Conservation (phyloP, 1,140 invertebrate species). For the Dendrolimus kikuchii region DNA sequence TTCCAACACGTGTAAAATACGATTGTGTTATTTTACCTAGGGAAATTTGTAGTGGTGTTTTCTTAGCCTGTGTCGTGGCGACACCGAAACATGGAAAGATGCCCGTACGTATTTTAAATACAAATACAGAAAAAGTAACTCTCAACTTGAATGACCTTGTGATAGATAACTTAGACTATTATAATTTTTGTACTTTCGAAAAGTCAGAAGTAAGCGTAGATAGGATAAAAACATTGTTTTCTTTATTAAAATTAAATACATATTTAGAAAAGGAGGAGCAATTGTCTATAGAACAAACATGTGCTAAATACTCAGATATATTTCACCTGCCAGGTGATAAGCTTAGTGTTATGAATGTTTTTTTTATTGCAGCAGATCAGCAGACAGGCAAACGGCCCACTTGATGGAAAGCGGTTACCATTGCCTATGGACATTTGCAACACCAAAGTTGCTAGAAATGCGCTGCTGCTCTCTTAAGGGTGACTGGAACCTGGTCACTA, state of each 20-base stretch:
- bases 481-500: no score
- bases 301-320: no score
- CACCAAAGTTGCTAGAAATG: no score
- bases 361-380: no score
- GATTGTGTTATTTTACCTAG: constrained; percentile 3
- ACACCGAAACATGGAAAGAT: constrained; percentile 5
- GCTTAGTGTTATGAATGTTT: background rate
- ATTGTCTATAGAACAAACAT: background rate
- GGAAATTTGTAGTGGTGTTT: constrained; percentile 1
- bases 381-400: no score
- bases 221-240: constrained; percentile 3
- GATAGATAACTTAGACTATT: constrained; percentile 1
- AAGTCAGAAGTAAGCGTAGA: background rate
- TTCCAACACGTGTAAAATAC: constrained; percentile 1
- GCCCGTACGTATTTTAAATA: constrained; percentile 4
- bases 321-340: background rate
- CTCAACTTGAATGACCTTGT: constrained; percentile 1
- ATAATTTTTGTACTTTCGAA: constrained; percentile 3
- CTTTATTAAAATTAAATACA: constrained; percentile 1
- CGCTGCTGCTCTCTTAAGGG: no score
- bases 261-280: background rate
- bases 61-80: constrained; percentile 3
- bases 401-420: no score
- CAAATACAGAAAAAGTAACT: constrained; percentile 4
- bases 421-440: no score